Base-by-base conservation (phyloP, 1,140 invertebrate genomes). In the Brachionus manjavacas region DNA sequence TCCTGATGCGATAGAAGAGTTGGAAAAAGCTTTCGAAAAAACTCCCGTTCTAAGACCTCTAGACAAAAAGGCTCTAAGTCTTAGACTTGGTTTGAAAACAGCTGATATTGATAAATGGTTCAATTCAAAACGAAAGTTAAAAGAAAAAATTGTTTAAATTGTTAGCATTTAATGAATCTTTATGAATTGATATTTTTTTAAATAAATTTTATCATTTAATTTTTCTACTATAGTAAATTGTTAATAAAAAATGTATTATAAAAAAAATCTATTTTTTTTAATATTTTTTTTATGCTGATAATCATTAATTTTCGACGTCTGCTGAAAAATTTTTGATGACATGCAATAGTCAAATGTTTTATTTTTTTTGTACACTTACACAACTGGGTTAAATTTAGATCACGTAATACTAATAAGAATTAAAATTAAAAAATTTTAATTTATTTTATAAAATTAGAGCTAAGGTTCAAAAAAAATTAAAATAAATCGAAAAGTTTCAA, bases 81-180 rank as follows among this genome's bases (percentile, higher is more conserved):
- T 41, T n/a, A 81, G 41, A 81, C 52, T 81, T 25, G 41, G 41
- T 31, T 28, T 81, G 31, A 81, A 81, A 81, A 60, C 49, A 28
- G 43, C 12, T 23, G 52, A 81, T 9, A 64, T 81, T 6, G 79
- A 81, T 31, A 60, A 23, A 43, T 81, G 79, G 79, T 81, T 81
- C 16, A 64, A 81, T 81, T 81, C 60, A 25, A 81, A 46, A 35
- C 49, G 79, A 64, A 76, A 76, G 49, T 16, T n/a, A n/a, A 70
- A 70, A 70, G 11, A 70, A 35, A 39, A 70, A 60, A 20, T 20
- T 60, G 52, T 60, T 60, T 20, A 60, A 60, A 60, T 60, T 60
- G 52, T 60, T 60, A 60, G 11, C 52, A 60, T 60, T 60, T 60
- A 60, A 60, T 60, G n/a, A 60, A 60, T 60, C 52, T 60, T 60